Evolutionary conservation across 2,888 invertebrate species (phyloP), one percentile per base, ranked within the genome.

Genomic region (Zygaena filipendulae): DNA sequence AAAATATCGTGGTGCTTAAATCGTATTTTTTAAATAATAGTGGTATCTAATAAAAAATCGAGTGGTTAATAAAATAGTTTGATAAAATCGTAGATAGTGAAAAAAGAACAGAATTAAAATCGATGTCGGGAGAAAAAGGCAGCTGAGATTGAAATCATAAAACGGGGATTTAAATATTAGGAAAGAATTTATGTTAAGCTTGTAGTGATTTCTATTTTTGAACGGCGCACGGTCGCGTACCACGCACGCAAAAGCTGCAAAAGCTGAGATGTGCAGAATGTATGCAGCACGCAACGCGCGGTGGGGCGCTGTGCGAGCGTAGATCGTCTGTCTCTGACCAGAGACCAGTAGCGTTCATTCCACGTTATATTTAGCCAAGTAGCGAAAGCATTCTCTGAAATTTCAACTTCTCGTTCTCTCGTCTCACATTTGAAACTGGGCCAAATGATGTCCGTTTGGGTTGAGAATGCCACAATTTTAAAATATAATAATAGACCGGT

Each of bases 381-480:
- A 67, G 59, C 72, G 62, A 70, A 74, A 72, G 64, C 71, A 70
- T 75, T 72, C 71, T 69, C 59, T 59, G 58, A 68, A 71, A 72
- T 64, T 61, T 63, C 60, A 62, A 70, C 69, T 66, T 70, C 66
- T 64, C 64, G 69, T 63, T 68, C 68, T 64, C 66, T 59, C 66
- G 59, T 68, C 74, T 64, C 68, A 67, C 68, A 69, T 70, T 79
- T 79, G 77, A 79, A 79, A 67, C 72, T 77, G 77, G 77, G 77
- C 77, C 77, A 79, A 77, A 72, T 62, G 70, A 68, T 68, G 66
- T 55, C 59, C 66, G 69, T 64, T 61, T 69, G 56, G 63, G 63
- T 60, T 63, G 60, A 71, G 71, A 77, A 74, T 79, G 70, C 72
- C 67, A 72, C 74, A 77, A 75, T 74, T 75, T 75, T 71, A 52